These are phyloP conservation scores for Sphecodes monilicornis DNA, from an alignment of 2,888 invertebrate species.

Conservation along the genomic window DNA sequence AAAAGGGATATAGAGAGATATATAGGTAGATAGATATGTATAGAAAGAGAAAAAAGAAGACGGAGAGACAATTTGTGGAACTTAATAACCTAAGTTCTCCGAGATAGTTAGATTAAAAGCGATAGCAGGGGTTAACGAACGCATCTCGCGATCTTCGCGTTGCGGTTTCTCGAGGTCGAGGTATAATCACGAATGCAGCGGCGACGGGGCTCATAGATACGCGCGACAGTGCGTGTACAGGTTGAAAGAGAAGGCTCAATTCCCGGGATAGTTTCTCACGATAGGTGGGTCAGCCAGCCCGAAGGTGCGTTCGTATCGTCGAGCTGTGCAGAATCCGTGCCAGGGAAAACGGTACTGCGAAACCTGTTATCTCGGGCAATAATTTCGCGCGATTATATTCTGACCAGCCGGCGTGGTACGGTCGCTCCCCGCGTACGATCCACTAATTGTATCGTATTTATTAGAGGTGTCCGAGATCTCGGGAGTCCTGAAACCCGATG, in stretches of 20 bases:
- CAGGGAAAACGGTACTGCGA: constrained; percentile 58
- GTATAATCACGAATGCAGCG: constrained; percentile 22
- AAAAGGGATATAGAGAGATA: no score
- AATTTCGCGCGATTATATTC: constrained; percentile 54
- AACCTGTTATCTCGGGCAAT: constrained; percentile 56
- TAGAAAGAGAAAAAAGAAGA: not conserved
- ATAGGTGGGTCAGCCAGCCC: constrained; percentile 58
- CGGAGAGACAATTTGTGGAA: constrained; percentile 24
- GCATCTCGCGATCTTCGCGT: constrained; percentile 30
- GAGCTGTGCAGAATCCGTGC: constrained; percentile 60
- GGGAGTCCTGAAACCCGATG: no score
- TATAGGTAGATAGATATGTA: not conserved
- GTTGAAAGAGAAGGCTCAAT: constrained; percentile 44
- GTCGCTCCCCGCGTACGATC: constrained; percentile 17
- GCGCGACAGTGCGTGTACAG: constrained; percentile 35
- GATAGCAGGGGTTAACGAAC: constrained; percentile 50
- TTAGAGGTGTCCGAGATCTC: no score
- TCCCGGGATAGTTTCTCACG: constrained; percentile 68
- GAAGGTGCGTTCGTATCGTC: constrained; percentile 59
- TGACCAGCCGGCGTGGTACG: constrained; percentile 15
- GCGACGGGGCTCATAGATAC: constrained; percentile 19
- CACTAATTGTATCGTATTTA: constrained; percentile 24
- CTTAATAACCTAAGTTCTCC: constrained; percentile 36
- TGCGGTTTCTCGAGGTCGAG: constrained; percentile 39
- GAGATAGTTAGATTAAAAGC: constrained; percentile 37